phyloP scores from a whole-genome alignment of 1,140 invertebrate genomes.

The Aphidius gifuensis region DNA sequence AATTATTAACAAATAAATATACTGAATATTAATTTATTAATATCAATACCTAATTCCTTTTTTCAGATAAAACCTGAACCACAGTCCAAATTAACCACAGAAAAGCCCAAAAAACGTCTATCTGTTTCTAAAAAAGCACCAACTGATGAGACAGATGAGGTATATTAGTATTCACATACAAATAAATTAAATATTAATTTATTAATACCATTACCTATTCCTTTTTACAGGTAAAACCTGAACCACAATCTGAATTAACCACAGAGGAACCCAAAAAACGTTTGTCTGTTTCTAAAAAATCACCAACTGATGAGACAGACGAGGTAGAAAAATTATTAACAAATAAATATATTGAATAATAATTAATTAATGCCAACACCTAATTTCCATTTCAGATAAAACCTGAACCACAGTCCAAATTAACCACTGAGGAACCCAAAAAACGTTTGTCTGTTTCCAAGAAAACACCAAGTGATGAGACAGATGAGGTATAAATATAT shows the following conservation, averaged over 20 bases:
- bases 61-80: not conserved
- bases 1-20: too few relatives aligned
- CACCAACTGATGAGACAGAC: not conserved
- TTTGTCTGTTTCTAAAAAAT: too few relatives aligned
- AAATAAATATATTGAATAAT: too few relatives aligned
- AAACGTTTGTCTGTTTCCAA: too few relatives aligned
- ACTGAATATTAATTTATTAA: too few relatives aligned
- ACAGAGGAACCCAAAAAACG: slow-evolving; percentile 29
- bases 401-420: too few relatives aligned
- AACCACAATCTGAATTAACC: slow-evolving; percentile 23
- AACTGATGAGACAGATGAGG: slow-evolving; percentile 5
- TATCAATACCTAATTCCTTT: too few relatives aligned
- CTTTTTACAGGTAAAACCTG: slow-evolving; percentile 10
- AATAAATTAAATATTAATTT: too few relatives aligned
- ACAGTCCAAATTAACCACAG: slow-evolving; percentile 21
- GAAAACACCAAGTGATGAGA: not conserved
- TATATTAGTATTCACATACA: not conserved
- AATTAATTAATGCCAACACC: too few relatives aligned
- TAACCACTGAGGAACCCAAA: too few relatives aligned
- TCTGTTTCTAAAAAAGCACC: not conserved
- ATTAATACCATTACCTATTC: too few relatives aligned
- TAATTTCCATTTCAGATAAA: slow-evolving; percentile 7
- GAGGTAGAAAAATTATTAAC: slow-evolving; percentile 20
- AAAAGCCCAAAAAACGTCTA: slow-evolving; percentile 27
- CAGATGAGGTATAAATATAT: slow-evolving; percentile 14